These are phyloP conservation scores for Cheilosia vernalis DNA, from an alignment of 2,888 invertebrate species.

Conservation along the genomic window DNA sequence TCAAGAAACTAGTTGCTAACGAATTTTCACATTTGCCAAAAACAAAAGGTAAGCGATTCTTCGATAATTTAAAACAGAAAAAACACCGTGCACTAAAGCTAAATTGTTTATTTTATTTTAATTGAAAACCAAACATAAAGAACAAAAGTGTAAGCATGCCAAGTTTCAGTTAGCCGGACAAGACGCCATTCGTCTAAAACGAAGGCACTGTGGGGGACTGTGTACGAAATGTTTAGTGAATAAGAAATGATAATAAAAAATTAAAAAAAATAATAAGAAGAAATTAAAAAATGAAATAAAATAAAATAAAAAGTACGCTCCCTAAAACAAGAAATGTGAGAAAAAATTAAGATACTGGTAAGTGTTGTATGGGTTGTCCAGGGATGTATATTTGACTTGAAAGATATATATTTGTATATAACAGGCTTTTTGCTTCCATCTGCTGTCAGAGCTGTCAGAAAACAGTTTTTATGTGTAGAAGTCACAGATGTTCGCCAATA, in stretches of 20 bases:
- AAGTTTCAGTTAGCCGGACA: constrained; percentile 67
- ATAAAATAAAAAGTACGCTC: constrained; percentile 36
- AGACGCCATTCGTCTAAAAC: constrained; percentile 67
- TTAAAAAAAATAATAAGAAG: constrained; percentile 65
- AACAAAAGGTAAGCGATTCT: constrained; percentile 65
- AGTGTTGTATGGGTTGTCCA: constrained; percentile 13
- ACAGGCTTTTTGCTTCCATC: too few species aligned
- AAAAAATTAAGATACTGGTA: neutral
- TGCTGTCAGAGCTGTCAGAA: too few species aligned
- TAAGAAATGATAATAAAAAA: constrained; percentile 60
- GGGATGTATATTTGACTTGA: neutral
- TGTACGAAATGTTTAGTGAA: constrained; percentile 82
- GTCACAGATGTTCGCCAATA: too few species aligned
- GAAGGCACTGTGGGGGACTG: constrained; percentile 76
- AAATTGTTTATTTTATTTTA: constrained; percentile 36
- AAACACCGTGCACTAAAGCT: constrained; percentile 63
- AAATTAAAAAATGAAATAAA: constrained; percentile 48
- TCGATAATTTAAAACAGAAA: constrained; percentile 42
- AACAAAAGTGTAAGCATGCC: constrained; percentile 69
- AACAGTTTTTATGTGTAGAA: too few species aligned
- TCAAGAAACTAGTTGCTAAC: constrained; percentile 51
- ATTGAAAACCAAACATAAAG: constrained; percentile 49
- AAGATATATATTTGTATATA: too few species aligned
- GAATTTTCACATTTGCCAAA: constrained; percentile 55
- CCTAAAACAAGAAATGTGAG: neutral